Evolutionary conservation across 2,113 vertebrate species (phyloP).

Genomic region (Ailuropoda melanoleuca): DNA sequence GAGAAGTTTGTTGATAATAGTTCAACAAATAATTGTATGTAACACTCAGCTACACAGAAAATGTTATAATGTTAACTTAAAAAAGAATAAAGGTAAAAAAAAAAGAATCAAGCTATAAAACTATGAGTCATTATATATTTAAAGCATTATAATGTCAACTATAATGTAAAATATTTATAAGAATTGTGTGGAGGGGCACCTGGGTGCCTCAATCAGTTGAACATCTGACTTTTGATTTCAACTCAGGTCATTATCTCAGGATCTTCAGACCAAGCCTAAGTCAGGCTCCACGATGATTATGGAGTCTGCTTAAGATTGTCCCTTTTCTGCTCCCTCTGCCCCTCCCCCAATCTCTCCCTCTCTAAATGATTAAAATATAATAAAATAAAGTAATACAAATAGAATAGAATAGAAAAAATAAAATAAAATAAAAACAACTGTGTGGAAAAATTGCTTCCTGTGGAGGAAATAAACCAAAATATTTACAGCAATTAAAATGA

Average conservation of each 20-base stretch:
- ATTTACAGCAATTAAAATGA: background rate
- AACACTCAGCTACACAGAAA: background rate
- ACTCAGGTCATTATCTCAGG: background rate
- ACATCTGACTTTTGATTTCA: background rate
- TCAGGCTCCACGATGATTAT: background rate
- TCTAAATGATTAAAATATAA: background rate
- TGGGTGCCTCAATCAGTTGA: background rate
- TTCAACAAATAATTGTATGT: background rate
- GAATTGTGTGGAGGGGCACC: background rate
- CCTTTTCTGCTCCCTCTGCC: background rate
- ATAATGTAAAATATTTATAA: background rate
- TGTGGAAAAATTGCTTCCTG: background rate
- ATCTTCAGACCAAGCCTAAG: background rate
- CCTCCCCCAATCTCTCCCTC: background rate
- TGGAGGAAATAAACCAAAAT: background rate
- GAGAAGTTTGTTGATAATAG: background rate
- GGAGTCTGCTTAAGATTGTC: background rate
- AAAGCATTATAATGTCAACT: background rate
- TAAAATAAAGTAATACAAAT: background rate
- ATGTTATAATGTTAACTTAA: background rate
- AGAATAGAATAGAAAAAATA: background rate
- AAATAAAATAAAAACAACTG: background rate
- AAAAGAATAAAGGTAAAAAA: background rate
- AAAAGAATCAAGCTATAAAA: background rate
- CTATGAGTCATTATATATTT: background rate